These are phyloP conservation scores for Achatina immaculata DNA, from an alignment of 1,140 invertebrate genomes.

Conservation along the genomic window DNA sequence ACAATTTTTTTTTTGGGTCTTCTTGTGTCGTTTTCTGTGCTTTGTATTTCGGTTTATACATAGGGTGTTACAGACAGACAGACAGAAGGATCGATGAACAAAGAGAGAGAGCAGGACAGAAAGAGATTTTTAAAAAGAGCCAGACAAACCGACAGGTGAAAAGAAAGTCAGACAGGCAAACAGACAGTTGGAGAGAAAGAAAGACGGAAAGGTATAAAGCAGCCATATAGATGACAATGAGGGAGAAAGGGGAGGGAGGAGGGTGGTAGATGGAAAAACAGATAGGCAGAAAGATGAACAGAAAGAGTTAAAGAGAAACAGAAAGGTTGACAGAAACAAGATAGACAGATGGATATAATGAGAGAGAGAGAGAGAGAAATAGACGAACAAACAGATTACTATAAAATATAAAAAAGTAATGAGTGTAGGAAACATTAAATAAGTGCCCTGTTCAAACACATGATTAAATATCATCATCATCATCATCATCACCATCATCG, in stretches of 20 bases:
- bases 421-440: too few relatives aligned
- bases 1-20: too few relatives aligned
- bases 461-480: too few relatives aligned
- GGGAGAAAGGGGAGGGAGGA: background rate
- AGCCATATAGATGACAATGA: background rate
- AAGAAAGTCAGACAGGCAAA: background rate
- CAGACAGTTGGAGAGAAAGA: background rate
- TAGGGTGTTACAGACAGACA: too few relatives aligned
- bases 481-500: too few relatives aligned
- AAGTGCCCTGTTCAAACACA: too few relatives aligned
- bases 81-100: too few relatives aligned
- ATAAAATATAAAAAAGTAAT: too few relatives aligned
- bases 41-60: too few relatives aligned
- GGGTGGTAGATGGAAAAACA: slow-evolving; percentile 9
- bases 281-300: background rate
- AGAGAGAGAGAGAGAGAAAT: slow-evolving; percentile 12
- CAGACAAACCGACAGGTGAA: background rate
- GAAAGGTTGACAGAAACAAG: background rate
- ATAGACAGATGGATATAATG: slow-evolving; percentile 3
- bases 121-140: slow-evolving; percentile 18
- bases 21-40: too few relatives aligned
- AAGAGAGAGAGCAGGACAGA: slow-evolving; percentile 28
- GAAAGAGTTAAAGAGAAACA: background rate
- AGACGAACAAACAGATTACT: too few relatives aligned
- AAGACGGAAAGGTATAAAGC: background rate